Conservation (phyloP, 1,140 invertebrate genomes). For the Habropoda laboriosa region DNA sequence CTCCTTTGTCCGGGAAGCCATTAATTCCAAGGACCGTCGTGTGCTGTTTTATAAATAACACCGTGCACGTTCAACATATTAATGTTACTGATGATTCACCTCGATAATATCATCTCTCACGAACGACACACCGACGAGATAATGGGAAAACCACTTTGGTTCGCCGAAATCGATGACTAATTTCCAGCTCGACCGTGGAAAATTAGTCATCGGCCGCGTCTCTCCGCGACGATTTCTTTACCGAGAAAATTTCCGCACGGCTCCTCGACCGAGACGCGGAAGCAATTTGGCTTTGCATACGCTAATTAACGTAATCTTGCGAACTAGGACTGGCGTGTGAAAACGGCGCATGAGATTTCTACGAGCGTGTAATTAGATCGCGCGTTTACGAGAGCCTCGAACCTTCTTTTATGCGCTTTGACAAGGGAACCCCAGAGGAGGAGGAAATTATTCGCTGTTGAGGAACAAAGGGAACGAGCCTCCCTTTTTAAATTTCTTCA, state of each 20-base stretch:
- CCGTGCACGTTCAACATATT: slow-evolving; percentile 4
- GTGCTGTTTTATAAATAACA: slow-evolving; percentile 41
- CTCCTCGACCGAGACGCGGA: not conserved
- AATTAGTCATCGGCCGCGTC: slow-evolving; percentile 30
- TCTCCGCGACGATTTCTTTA: no score
- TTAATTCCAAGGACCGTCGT: slow-evolving; percentile 35
- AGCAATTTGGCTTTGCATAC: not conserved
- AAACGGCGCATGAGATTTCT: not conserved
- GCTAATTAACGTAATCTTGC: slow-evolving; percentile 23
- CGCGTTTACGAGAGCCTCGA: not conserved
- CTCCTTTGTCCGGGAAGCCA: not conserved
- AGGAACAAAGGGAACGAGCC: no score
- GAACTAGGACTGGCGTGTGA: not conserved
- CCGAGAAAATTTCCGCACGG: no score
- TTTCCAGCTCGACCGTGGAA: not conserved
- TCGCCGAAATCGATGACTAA: slow-evolving; percentile 2
- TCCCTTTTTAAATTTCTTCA: no score
- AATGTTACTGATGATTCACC: slow-evolving; percentile 32
- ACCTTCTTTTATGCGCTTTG: not conserved
- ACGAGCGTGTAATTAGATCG: not conserved
- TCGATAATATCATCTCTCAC: not conserved
- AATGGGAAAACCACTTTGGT: not conserved
- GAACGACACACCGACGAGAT: not conserved
- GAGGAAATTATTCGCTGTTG: no score
- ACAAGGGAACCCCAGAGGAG: no score